Conservation (phyloP, 2,888 invertebrate genomes). For the Acanthosoma haemorrhoidale region DNA sequence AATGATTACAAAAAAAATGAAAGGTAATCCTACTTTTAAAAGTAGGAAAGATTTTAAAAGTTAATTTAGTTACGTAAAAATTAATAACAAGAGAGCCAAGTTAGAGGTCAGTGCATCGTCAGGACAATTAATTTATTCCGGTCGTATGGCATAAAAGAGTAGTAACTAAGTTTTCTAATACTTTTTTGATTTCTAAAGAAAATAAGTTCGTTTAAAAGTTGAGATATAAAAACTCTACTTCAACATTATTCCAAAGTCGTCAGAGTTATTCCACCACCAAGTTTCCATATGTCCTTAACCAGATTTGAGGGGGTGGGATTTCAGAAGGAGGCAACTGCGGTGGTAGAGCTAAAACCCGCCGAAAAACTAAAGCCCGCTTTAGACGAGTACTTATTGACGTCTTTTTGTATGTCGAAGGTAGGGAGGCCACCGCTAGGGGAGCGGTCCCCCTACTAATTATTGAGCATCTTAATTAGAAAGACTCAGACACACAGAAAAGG, state of each 20-base stretch:
- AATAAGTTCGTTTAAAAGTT: background rate
- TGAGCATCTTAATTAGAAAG: constrained; percentile 36
- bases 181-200: background rate
- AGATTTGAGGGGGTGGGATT: background rate
- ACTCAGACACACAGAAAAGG: constrained; percentile 5
- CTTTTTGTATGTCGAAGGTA: constrained; percentile 28
- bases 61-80: too few relatives aligned
- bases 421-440: constrained; percentile 23
- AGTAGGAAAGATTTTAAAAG: too few relatives aligned
- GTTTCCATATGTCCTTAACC: constrained; percentile 5
- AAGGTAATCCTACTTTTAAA: too few relatives aligned
- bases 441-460: constrained; percentile 31
- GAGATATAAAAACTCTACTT: background rate
- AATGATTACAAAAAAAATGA: too few relatives aligned
- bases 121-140: background rate
- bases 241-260: background rate
- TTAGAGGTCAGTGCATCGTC: too few relatives aligned
- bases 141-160: background rate
- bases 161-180: background rate
- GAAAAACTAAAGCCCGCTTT: constrained; percentile 1
- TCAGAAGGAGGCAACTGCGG: background rate
- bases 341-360: background rate
- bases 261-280: background rate
- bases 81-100: too few relatives aligned
- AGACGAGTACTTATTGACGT: constrained; percentile 31